These are phyloP conservation scores for Nematopogon swammerdamellus DNA, from an alignment of 2,888 invertebrate genomes.

Conservation along the genomic window DNA sequence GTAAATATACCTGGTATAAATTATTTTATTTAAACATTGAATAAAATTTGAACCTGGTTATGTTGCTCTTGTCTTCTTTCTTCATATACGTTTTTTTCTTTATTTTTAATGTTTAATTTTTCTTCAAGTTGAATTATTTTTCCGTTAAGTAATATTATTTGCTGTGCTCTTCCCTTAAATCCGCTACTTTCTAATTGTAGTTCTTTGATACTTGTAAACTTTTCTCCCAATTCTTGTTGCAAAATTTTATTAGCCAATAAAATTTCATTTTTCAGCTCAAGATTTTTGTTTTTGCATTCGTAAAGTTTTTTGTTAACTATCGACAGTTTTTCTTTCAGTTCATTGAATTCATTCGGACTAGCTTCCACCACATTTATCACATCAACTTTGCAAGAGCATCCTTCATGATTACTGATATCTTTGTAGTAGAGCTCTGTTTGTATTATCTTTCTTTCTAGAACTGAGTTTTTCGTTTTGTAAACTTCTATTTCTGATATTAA, in stretches of 20 bases:
- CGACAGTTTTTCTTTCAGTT: slow-evolving; percentile 58
- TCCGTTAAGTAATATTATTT: slow-evolving; percentile 66
- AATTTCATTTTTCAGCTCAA: slow-evolving; percentile 67
- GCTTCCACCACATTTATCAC: slow-evolving; percentile 22
- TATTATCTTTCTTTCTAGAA: slow-evolving; percentile 47
- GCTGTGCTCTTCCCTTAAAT: slow-evolving; percentile 78
- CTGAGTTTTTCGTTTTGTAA: slow-evolving; percentile 56
- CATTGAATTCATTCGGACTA: slow-evolving; percentile 51
- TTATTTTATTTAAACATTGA: too few relatives aligned
- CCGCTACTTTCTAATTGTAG: slow-evolving; percentile 55
- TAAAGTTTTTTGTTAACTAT: slow-evolving; percentile 60
- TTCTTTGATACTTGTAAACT: slow-evolving; percentile 60
- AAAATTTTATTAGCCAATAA: slow-evolving; percentile 70
- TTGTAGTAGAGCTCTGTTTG: slow-evolving; percentile 35
- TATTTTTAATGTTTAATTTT: slow-evolving; percentile 49
- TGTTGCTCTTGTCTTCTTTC: slow-evolving; percentile 29
- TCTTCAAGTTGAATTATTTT: slow-evolving; percentile 65
- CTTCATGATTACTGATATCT: slow-evolving; percentile 31
- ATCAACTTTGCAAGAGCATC: slow-evolving; percentile 43
- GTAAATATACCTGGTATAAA: too few relatives aligned
- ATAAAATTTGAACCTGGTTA: too few relatives aligned
- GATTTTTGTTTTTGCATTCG: slow-evolving; percentile 66
- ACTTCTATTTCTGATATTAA: slow-evolving; percentile 59
- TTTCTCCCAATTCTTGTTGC: slow-evolving; percentile 73
- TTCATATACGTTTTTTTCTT: slow-evolving; percentile 25